Conservation (phyloP, 2,113 vertebrate species). For the Callionymus lyra region DNA sequence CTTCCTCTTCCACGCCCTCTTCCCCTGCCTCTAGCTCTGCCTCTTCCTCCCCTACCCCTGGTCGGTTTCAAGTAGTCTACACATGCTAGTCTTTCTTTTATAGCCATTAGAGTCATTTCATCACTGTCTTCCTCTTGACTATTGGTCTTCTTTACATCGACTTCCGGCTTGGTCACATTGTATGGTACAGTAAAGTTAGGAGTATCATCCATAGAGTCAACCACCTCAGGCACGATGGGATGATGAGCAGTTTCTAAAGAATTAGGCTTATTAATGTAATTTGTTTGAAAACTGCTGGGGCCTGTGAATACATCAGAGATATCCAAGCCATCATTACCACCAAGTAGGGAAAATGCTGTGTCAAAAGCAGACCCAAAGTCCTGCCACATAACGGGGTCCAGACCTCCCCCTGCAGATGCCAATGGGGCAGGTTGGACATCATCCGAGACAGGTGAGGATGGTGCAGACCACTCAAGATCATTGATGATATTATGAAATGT, state of each 20-base stretch:
- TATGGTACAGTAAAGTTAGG: conserved; percentile 1
- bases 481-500: conserved; percentile 49
- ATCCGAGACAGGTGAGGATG: conserved; percentile 63
- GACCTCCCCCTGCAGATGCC: conserved; percentile 56
- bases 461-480: conserved; percentile 70
- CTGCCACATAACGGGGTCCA: conserved; percentile 62
- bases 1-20: conserved; percentile 31
- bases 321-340: conserved; percentile 39
- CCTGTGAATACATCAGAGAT: conserved; percentile 14
- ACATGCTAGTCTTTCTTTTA: conserved; percentile 59
- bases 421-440: conserved; percentile 62
- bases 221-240: conserved; percentile 10
- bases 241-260: conserved; percentile 14
- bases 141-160: conserved; percentile 37
- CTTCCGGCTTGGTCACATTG: conserved; percentile 4
- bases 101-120: conserved; percentile 65
- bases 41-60: conserved; percentile 25
- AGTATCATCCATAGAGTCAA: conserved; percentile 9
- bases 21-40: conserved; percentile 27
- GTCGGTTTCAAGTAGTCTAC: conserved; percentile 30
- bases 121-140: conserved; percentile 69
- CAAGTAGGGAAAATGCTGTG: conserved; percentile 56
- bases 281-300: conserved; percentile 23
- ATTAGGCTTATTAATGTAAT: neutral
- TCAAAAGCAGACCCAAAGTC: conserved; percentile 61